phyloP scores from a whole-genome alignment of 1,140 invertebrate genomes.

The Trachymyrmex cornetzi region DNA sequence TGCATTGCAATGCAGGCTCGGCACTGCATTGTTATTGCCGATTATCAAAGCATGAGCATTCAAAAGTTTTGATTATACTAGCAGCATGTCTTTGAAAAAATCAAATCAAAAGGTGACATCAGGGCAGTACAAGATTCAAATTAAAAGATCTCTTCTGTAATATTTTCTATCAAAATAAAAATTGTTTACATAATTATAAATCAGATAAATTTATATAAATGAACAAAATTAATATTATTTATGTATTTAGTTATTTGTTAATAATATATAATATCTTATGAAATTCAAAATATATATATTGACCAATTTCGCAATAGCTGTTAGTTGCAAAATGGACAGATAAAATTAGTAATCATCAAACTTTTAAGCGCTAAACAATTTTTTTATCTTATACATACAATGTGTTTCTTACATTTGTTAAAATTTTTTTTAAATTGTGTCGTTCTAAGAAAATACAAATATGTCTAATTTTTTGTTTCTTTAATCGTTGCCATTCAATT shows the following conservation, averaged over 20 bases:
- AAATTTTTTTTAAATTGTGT: not conserved
- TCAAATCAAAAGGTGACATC: not conserved
- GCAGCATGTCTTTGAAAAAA: not conserved
- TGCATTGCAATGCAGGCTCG: not conserved
- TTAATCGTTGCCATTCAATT: constrained; percentile 22
- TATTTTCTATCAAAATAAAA: constrained; percentile 1
- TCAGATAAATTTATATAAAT: not conserved
- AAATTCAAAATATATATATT: not conserved
- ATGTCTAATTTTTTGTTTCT: constrained; percentile 8
- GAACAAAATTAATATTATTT: constrained; percentile 1
- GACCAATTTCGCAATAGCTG: too few relatives aligned
- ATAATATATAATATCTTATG: not conserved
- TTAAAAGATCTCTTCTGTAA: not conserved
- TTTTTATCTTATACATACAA: not conserved
- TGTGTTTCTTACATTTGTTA: not conserved
- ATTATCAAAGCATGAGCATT: not conserved
- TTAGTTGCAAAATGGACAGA: not conserved
- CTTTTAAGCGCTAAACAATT: not conserved
- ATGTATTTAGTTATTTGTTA: not conserved
- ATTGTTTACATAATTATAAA: constrained; percentile 1
- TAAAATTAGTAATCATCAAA: not conserved
- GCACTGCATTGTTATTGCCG: not conserved
- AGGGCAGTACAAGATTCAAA: not conserved
- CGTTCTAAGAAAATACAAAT: not conserved
- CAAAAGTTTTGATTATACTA: not conserved